Base-by-base conservation (phyloP, 2,797 vertebrate genomes). In the Myotis daubentonii region DNA sequence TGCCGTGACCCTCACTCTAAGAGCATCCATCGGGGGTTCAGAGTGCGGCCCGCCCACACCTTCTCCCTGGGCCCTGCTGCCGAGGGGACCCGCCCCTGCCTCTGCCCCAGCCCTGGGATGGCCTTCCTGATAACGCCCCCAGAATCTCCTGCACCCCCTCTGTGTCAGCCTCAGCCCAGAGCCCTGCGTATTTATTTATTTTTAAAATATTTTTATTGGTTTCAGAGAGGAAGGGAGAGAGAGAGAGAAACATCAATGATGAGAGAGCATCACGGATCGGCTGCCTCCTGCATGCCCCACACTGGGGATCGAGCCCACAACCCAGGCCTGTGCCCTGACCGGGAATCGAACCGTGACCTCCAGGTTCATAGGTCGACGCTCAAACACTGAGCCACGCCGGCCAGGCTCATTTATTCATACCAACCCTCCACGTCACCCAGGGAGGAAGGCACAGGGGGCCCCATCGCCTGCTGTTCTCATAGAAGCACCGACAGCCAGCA, bases 401-500 rank as follows among this genome's bases (percentile, higher is more conserved):
- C 25, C 57, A 0, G 25, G 25, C 25, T 28, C 23, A 5, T 4
- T 2, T 30, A 16, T 8, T 5, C 28, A 6, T 17, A 36, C 23
- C 44, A 8, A 10, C 28, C 25, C 5, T 66, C 65, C 70, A 0
- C 11, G 30, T 4, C n/a, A 13, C 36, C 28, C 30, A 0, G 0
- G 47, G 12, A 49, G 33, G 41, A 71, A 71, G 91, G 53, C 41
- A 0, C 9, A 3, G 15, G 10, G 28, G 11, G 17, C 15, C 28
- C 33, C 9, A 2, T 6, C 12, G 12, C 36, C 72, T n/a, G 57
- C 13, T 1, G 62, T 33, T 5, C 62, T 20, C 23, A 23, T 25
- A 33, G 57, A 44, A 72, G 49, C 4, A 1, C 60, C 3, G 0
- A 28, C 23, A 28, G 53, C 30, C 30, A 28, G 5, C 57, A 8